These are phyloP conservation scores for Hylaeus anthracinus DNA, from an alignment of 1,140 invertebrate genomes.

Conservation along the genomic window DNA sequence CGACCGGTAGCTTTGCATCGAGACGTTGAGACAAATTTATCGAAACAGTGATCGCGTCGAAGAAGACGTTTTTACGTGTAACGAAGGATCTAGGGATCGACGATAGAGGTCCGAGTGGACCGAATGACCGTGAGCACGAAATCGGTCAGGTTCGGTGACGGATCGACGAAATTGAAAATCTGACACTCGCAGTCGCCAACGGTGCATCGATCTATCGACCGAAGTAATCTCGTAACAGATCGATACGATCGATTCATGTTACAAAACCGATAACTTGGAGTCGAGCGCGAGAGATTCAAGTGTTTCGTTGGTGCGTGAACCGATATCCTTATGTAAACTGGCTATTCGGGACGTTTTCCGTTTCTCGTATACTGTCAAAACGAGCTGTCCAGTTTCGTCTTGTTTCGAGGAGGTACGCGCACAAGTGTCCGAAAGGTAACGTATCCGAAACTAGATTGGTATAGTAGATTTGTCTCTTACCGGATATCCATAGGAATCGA, in stretches of 20 bases:
- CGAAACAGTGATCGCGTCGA: not conserved
- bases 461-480: no score
- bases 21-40: not conserved
- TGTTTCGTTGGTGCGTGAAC: constrained; percentile 15
- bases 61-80: not conserved
- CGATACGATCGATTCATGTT: not conserved
- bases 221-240: constrained; percentile 38
- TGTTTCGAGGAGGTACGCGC: not conserved
- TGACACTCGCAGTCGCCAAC: not conserved
- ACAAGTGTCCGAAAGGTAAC: not conserved
- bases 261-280: not conserved
- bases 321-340: not conserved
- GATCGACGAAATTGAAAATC: not conserved
- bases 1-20: not conserved
- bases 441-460: no score
- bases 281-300: not conserved
- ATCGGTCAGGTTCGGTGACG: no score
- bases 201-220: constrained; percentile 15
- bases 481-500: no score
- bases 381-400: not conserved
- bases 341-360: not conserved
- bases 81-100: not conserved
- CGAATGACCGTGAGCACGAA: not conserved
- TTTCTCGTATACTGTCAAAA: not conserved
- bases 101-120: no score